Base-by-base conservation (phyloP, 2,888 invertebrate species). In the Cheilosia impressa region DNA sequence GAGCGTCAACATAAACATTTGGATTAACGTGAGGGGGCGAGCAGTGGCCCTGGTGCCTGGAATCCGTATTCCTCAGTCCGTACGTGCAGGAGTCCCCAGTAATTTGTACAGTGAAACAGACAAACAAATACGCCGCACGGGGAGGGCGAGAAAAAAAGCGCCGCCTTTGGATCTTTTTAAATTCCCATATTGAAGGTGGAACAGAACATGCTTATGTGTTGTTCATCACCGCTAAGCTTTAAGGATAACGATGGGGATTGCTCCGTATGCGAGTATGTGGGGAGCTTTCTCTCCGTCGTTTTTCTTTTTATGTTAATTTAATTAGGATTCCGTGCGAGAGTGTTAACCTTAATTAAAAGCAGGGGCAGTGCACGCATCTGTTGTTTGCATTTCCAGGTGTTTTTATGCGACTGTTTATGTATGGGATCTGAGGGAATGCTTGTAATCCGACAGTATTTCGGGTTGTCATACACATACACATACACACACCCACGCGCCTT, bases 261-360 rank as follows among this genome's bases (percentile, higher is more conserved):
- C 22, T 22, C 9, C 5, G 41, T 24, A 17, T 10, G 7, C 27
- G 27, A 27, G 27, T 7, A 17, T 27, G 47, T 24, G 58, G 17
- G 31, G 34, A 43, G 15, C 6, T 19, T 9, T 1, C 7, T 24
- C 22, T 22, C n/a, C 15, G 15, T 60, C n/a, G 6, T 4, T 53
- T 43, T 19, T 24, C n/a, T 53, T 63, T 65, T 66, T 77, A 60
- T 71, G 65, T 72, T 82, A 72, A 60, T 72, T 82, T 72, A 66
- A 72, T 77, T 60, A 66, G 72, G 66, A 77, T 50, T 82, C 38
- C 60, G 71, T 76, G 45, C 65, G 45, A 81, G 63, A 41, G 57
- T 65, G 66, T 77, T 60, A 60, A 66, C 82, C 77, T 66, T 82
- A 77, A 82, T 82, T 82, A 82, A 82, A 82, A 76, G 58, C 4